phyloP scores from a whole-genome alignment of 2,797 vertebrate genomes.

The Eidolon dupreanum region DNA sequence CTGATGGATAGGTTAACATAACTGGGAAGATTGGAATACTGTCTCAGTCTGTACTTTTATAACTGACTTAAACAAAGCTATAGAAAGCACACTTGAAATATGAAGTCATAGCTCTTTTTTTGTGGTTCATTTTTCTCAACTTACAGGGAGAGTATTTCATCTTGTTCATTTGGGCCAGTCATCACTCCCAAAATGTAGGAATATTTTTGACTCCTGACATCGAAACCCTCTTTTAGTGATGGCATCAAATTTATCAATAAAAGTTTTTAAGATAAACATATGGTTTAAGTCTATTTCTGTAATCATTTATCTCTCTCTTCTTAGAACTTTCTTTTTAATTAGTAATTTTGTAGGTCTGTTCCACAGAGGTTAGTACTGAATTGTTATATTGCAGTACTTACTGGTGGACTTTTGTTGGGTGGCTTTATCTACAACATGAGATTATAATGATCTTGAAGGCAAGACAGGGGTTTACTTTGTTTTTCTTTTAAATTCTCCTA shows the following conservation, averaged over 20 bases:
- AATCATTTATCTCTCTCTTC: not conserved
- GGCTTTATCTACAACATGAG: not conserved
- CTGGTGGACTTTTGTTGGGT: not conserved
- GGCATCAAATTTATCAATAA: not conserved
- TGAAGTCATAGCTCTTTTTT: not conserved
- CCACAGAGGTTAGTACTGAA: not conserved
- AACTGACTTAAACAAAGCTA: not conserved
- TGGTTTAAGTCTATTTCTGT: not conserved
- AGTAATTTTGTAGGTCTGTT: not conserved
- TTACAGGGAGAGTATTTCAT: not conserved
- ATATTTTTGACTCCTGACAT: not conserved
- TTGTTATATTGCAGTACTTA: not conserved
- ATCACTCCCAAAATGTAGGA: not conserved
- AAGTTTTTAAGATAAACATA: not conserved
- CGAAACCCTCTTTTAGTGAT: not conserved
- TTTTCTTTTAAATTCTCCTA: conserved; percentile 1
- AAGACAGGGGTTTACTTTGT: not conserved
- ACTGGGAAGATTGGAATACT: not conserved
- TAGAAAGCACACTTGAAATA: not conserved
- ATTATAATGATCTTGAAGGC: not conserved
- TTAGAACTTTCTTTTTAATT: not conserved
- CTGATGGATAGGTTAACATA: not conserved
- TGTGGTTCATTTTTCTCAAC: not conserved
- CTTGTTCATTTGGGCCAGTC: not conserved
- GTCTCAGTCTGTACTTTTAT: not conserved